Base-by-base conservation (phyloP, 2,797 vertebrate genomes). In the Chromis chromis region DNA sequence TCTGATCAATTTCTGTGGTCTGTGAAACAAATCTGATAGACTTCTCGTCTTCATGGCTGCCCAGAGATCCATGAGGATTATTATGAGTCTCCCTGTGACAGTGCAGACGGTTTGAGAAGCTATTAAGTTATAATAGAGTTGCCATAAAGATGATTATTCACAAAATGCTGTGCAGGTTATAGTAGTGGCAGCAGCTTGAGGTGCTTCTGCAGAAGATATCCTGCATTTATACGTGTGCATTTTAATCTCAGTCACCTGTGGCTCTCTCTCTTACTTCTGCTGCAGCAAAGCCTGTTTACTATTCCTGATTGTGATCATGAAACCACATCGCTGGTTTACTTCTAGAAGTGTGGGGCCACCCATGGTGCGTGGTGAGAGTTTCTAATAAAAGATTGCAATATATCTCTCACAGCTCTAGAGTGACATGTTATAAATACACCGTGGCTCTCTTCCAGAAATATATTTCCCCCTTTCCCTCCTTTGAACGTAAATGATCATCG, bases 61-160 rank as follows among this genome's bases (percentile, higher is more conserved):
- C 78, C 72, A 68, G 86, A 88, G 85, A 76, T 64, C 57, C 71
- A 64, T 24, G 66, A 69, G 71, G 54, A 22, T 50, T 50, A 42
- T 79, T 59, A 69, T 7, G 76, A 68, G 65, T 60, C 78, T 76
- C 73, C 60, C 21, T 46, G 56, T 74, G 75, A 69, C 82, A 36
- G 55, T 48, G 40, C 42, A 83, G 70, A 59, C 79, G 46, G 33
- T 70, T 75, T 80, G 73, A 86, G 75, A 76, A 74, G 78, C 78
- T 28, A 65, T 83, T 73, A 69, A 74, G 39, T 83, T 64, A 59
- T 77, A 85, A 84, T 76, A 76, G 82, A 78, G 76, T 57, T 27
- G 78, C 82, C 70, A 82, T 86, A 80, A 85, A 87, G 70, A 74
- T 75, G 81, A 81, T 86, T 76, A 85, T 85, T 76, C 56, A 31